A percentile compares a stretch with the other conserved stretches of the same genome.
Evolutionary conservation across 1,140 invertebrate genomes (phyloP).

Genomic region (Spodoptera frugiperda): DNA sequence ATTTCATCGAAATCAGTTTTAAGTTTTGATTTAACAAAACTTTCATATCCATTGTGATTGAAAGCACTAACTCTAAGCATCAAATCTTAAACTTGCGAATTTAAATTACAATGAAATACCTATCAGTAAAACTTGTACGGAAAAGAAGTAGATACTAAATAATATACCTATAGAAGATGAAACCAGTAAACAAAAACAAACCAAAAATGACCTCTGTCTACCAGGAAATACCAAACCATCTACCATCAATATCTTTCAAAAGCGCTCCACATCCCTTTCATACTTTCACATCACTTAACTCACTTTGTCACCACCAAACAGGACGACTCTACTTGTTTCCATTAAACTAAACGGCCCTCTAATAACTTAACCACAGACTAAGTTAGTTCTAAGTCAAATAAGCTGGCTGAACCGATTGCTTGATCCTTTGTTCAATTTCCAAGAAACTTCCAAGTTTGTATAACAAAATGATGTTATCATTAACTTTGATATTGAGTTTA

Average conservation of each 20-base stretch:
- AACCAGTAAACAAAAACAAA: no score
- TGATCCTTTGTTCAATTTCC: conserved; percentile 26
- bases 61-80: no score
- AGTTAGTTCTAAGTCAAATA: conserved; percentile 31
- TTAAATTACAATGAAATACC: no score
- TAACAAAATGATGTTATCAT: conserved; percentile 26
- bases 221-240: background rate
- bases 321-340: background rate
- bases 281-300: background rate
- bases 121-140: no score
- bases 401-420: conserved; percentile 21
- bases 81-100: background rate
- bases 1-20: no score
- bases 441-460: background rate
- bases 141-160: no score
- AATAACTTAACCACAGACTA: conserved; percentile 25
- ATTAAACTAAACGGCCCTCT: conserved; percentile 13
- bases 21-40: no score
- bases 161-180: no score
- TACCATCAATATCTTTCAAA: background rate
- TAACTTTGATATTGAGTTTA: conserved; percentile 4
- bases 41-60: background rate
- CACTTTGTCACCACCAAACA: conserved; percentile 1
- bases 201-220: no score
- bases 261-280: conserved; percentile 2